A percentile compares a stretch with the other conserved stretches of the same genome.
Evolutionary conservation across 2,888 invertebrate species (phyloP).

Genomic region (Zelleria hepariella): DNA sequence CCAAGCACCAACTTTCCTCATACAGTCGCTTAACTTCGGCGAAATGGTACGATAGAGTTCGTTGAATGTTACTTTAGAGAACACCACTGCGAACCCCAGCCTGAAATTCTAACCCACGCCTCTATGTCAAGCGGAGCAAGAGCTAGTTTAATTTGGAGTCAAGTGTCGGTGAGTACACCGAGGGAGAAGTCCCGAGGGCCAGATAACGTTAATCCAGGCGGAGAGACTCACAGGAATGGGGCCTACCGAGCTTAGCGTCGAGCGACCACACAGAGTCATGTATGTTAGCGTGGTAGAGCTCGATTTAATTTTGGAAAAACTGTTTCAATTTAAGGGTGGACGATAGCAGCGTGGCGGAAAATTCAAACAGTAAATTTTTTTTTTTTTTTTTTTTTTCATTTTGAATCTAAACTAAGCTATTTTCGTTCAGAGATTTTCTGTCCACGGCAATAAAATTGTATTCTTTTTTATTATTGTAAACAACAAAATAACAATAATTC

Average conservation of each 20-base stretch:
- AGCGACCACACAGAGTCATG: slow-evolving; percentile 47
- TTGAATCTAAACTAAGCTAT: too few relatives aligned
- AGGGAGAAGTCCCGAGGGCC: slow-evolving; percentile 42
- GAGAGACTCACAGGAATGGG: slow-evolving; percentile 46
- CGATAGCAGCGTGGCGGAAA: too few relatives aligned
- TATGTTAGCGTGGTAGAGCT: too few relatives aligned
- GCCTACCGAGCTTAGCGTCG: slow-evolving; percentile 32
- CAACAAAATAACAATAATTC: too few relatives aligned
- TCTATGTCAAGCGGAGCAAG: not conserved
- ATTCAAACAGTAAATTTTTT: too few relatives aligned
- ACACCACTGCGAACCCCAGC: not conserved
- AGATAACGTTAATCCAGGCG: slow-evolving; percentile 60
- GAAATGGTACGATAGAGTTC: not conserved
- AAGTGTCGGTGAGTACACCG: slow-evolving; percentile 8
- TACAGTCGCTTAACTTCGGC: not conserved
- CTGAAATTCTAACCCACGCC: not conserved
- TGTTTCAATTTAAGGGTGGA: too few relatives aligned
- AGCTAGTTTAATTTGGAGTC: slow-evolving; percentile 1
- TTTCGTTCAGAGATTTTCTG: too few relatives aligned
- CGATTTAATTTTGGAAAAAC: too few relatives aligned
- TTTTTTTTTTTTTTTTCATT: too few relatives aligned
- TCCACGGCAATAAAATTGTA: too few relatives aligned
- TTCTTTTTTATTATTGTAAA: too few relatives aligned
- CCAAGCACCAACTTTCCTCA: not conserved
- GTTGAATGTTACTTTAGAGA: not conserved